Conservation (phyloP, 2,797 vertebrate genomes). For the Echeneis naucrates region DNA sequence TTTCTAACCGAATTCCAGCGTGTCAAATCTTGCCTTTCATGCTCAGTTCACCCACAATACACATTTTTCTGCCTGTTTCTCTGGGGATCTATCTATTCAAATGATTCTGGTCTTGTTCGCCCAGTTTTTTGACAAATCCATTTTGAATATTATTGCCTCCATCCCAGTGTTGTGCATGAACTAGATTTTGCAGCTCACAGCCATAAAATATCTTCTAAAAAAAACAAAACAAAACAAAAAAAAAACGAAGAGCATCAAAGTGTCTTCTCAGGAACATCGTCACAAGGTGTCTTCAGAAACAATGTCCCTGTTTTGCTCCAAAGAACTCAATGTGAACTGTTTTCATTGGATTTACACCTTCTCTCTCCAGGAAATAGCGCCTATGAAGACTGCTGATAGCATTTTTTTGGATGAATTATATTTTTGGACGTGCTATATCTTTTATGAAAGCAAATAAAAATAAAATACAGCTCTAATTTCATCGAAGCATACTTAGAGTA, state of each 20-base stretch:
- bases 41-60: neutral
- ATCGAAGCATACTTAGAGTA: neutral
- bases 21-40: slow-evolving; percentile 2
- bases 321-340: neutral
- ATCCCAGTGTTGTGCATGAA: neutral
- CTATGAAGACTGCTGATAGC: neutral
- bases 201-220: slow-evolving; percentile 30
- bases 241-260: slow-evolving; percentile 18
- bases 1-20: neutral
- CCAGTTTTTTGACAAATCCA: neutral
- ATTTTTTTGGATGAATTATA: neutral
- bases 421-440: neutral
- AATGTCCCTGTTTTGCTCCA: slow-evolving; percentile 5
- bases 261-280: neutral
- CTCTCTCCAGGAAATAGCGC: neutral
- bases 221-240: too few species aligned
- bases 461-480: slow-evolving; percentile 3
- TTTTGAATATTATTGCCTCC: slow-evolving; percentile 3
- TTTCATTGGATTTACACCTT: neutral
- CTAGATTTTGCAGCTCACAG: slow-evolving; percentile 6
- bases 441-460: neutral
- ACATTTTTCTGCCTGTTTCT: neutral
- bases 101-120: neutral
- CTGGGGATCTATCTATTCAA: neutral
- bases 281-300: slow-evolving; percentile 8